phyloP scores from a whole-genome alignment of 2,888 invertebrate genomes.

The Tipula confusa region DNA sequence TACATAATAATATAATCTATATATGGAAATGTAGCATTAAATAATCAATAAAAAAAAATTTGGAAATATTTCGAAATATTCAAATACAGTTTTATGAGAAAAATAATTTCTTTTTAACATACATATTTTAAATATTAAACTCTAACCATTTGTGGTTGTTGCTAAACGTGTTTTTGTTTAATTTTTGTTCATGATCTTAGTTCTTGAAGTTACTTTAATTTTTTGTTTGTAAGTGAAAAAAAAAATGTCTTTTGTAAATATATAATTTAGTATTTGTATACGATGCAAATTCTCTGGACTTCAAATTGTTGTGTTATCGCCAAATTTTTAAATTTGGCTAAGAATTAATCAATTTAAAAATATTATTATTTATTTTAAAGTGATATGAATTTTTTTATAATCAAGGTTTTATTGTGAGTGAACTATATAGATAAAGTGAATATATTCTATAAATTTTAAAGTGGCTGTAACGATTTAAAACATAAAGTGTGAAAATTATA shows the following conservation, averaged over 20 bases:
- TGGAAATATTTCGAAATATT: not conserved
- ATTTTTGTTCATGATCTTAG: not conserved
- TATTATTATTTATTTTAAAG: not conserved
- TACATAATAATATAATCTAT: not conserved
- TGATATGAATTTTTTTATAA: not conserved
- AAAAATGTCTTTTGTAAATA: not conserved
- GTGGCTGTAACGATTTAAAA: not conserved
- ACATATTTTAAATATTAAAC: not conserved
- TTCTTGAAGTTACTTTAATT: no score
- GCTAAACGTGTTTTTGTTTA: not conserved
- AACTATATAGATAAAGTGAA: not conserved
- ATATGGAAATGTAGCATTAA: constrained; percentile 3
- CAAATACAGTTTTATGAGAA: not conserved
- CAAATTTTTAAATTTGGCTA: not conserved
- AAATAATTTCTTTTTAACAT: not conserved
- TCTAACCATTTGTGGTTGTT: not conserved
- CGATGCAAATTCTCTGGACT: not conserved
- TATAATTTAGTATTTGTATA: not conserved
- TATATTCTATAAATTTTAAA: not conserved
- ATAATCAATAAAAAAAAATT: not conserved
- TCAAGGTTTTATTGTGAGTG: not conserved
- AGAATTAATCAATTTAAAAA: not conserved
- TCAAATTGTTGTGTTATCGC: not conserved
- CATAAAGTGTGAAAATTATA: not conserved
- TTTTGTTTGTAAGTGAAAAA: no score